phyloP scores from a whole-genome alignment of 1,140 invertebrate species.

The Lepidurus packardi region DNA sequence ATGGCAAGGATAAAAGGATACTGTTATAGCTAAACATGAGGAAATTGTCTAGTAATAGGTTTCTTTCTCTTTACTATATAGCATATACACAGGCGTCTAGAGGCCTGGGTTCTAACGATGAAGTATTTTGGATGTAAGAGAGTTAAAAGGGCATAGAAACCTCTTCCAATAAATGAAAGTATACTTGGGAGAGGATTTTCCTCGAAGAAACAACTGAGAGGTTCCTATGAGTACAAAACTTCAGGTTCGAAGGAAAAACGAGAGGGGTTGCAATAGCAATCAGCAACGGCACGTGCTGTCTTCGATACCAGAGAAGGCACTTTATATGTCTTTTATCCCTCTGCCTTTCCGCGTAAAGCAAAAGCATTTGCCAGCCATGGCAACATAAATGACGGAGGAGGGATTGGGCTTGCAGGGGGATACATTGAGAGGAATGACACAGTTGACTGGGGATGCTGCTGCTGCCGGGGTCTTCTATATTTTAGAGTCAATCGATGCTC shows the following conservation, averaged over 20 bases:
- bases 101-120: too few relatives aligned
- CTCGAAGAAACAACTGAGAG: too few relatives aligned
- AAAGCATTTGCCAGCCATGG: constrained; percentile 21
- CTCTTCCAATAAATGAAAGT: too few relatives aligned
- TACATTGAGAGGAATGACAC: background rate
- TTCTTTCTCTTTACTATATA: too few relatives aligned
- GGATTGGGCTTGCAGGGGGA: background rate
- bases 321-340: background rate
- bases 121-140: too few relatives aligned
- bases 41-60: too few relatives aligned
- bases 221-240: too few relatives aligned
- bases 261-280: background rate
- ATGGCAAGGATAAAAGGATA: background rate
- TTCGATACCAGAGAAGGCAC: constrained; percentile 17
- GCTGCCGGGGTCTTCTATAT: background rate
- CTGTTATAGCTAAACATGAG: too few relatives aligned
- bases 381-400: background rate
- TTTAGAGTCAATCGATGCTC: constrained; percentile 15
- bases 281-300: constrained; percentile 20
- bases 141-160: too few relatives aligned
- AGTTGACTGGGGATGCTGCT: constrained; percentile 11
- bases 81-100: too few relatives aligned
- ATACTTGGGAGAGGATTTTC: too few relatives aligned
- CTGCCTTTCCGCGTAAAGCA: background rate
- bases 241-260: background rate